Conservation (phyloP, 2,797 vertebrate species). For the Sebastes vulpes region DNA sequence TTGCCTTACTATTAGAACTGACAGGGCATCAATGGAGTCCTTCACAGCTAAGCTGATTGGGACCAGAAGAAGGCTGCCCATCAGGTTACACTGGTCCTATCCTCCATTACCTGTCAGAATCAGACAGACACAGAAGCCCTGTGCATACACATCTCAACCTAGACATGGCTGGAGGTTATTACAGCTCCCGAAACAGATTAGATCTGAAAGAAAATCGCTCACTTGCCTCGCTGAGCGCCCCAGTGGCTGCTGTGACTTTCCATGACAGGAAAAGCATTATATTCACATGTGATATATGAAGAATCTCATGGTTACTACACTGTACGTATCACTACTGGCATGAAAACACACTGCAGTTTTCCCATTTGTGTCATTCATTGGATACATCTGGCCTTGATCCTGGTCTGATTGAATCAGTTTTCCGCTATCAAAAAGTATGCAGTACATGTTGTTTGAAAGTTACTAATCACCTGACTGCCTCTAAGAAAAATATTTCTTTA, state of each 20-base stretch:
- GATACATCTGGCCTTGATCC: conserved; percentile 19
- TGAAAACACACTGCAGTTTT: conserved; percentile 3
- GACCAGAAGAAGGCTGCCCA: conserved; percentile 25
- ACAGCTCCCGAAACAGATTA: conserved; percentile 25
- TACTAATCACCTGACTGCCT: conserved; percentile 31
- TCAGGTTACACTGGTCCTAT: conserved; percentile 10
- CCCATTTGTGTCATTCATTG: background rate
- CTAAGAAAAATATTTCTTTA: conserved; percentile 51
- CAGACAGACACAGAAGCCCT: conserved; percentile 12
- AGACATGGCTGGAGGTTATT: conserved; percentile 36
- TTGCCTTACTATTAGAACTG: background rate
- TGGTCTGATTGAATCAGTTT: conserved; percentile 19
- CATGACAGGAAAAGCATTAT: conserved; percentile 11
- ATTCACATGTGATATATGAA: conserved; percentile 23
- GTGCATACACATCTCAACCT: conserved; percentile 1
- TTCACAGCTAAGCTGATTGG: conserved; percentile 30
- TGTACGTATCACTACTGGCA: background rate
- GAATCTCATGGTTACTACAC: background rate
- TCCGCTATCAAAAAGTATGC: conserved; percentile 7
- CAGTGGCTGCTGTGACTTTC: conserved; percentile 22
- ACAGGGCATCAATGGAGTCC: conserved; percentile 11
- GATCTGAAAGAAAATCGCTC: conserved; percentile 38
- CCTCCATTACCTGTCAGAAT: conserved; percentile 17
- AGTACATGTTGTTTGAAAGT: conserved; percentile 38
- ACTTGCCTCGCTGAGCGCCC: background rate